Evolutionary conservation across 30 jellyfish, hydroid and myxozoan species (phyloP).

Genomic region (Aurelia aurita): DNA sequence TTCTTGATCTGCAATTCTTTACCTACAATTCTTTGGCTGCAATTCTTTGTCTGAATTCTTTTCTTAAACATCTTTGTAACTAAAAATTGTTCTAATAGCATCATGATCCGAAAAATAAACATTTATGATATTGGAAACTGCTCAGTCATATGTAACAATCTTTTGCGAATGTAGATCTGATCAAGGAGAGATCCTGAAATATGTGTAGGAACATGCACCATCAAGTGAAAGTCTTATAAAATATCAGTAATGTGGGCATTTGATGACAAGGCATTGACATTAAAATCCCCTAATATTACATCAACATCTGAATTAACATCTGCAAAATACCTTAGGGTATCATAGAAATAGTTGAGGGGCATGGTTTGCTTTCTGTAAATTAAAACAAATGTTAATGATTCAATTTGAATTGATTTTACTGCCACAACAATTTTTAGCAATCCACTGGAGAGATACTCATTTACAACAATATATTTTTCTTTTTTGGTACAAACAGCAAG

Average conservation of each 20-base stretch:
- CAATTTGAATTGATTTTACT: not conserved
- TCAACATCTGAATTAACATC: not conserved
- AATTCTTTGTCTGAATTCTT: too few species aligned
- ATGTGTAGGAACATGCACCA: constrained; percentile 32
- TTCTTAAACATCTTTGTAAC: not conserved
- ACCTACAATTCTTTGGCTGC: too few species aligned
- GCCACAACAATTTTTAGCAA: not conserved
- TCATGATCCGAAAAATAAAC: not conserved
- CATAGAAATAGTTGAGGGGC: not conserved
- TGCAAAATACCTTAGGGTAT: not conserved
- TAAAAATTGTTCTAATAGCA: not conserved
- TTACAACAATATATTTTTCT: not conserved
- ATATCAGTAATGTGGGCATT: not conserved
- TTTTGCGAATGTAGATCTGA: constrained; percentile 22
- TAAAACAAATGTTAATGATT: not conserved
- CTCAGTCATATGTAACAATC: not conserved
- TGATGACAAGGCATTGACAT: not conserved
- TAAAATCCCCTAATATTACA: constrained; percentile 25
- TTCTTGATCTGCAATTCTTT: too few species aligned
- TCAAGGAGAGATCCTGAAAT: constrained; percentile 35
- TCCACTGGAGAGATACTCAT: not conserved
- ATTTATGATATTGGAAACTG: not conserved
- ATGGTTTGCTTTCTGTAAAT: not conserved
- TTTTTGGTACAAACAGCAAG: not conserved
- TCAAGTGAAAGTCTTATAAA: constrained; percentile 8